A percentile compares a stretch with the other conserved stretches of the same genome.
These are phyloP conservation scores for Sylvietta virens DNA, from an alignment of 2,113 vertebrate species.

Conservation along the genomic window DNA sequence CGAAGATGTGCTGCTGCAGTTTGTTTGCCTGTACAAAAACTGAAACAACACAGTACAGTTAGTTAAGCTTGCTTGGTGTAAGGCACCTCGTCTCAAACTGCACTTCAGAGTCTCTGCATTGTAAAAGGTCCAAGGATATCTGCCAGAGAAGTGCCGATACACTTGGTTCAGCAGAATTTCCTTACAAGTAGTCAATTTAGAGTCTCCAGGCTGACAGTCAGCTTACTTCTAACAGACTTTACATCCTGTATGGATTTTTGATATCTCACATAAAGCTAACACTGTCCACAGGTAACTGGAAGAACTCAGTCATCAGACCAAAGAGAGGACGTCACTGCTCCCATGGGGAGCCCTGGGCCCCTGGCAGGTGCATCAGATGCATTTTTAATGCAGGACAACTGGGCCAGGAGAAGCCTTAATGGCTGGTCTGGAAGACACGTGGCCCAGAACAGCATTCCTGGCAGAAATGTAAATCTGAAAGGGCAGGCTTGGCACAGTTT, in stretches of 20 bases:
- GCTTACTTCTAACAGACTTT: slow-evolving; percentile 84
- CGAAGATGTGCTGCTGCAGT: slow-evolving; percentile 98
- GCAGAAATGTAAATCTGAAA: not conserved
- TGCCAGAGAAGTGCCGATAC: slow-evolving; percentile 76
- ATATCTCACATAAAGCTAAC: slow-evolving; percentile 55
- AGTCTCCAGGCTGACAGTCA: slow-evolving; percentile 74
- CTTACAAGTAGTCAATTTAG: slow-evolving; percentile 82
- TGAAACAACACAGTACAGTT: slow-evolving; percentile 54
- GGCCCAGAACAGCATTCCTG: slow-evolving; percentile 13
- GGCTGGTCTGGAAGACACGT: not conserved
- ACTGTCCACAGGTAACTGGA: slow-evolving; percentile 28
- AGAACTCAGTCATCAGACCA: slow-evolving; percentile 31
- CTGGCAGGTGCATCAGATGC: slow-evolving; percentile 20
- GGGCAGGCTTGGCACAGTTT: not conserved
- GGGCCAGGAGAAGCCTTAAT: slow-evolving; percentile 13
- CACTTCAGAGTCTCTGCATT: not conserved
- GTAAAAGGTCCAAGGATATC: slow-evolving; percentile 72
- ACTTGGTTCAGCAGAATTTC: slow-evolving; percentile 79
- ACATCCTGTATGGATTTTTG: slow-evolving; percentile 76
- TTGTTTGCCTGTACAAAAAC: slow-evolving; percentile 99
- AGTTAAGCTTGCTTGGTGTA: not conserved
- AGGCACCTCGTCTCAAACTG: not conserved
- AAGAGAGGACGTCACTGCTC: slow-evolving; percentile 20
- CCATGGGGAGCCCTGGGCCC: not conserved
- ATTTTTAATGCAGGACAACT: slow-evolving; percentile 64